These are phyloP conservation scores for Dryas iulia DNA, from an alignment of 1,140 invertebrate genomes.

Conservation along the genomic window DNA sequence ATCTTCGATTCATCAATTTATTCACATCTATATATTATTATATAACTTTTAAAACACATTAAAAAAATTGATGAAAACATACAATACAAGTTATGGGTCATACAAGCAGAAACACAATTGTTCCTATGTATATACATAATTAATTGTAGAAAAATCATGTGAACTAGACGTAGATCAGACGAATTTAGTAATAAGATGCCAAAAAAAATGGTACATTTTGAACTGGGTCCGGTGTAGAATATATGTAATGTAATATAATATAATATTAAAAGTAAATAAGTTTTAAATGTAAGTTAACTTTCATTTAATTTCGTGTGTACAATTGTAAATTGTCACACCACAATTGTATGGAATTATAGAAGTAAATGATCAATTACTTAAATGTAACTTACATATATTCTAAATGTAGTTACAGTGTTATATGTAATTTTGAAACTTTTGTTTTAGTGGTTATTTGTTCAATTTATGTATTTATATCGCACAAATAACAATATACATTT, in stretches of 20 bases:
- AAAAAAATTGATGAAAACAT: background rate
- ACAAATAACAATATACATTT: too few relatives aligned
- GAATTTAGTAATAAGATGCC: slow-evolving; percentile 68
- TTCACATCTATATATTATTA: too few relatives aligned
- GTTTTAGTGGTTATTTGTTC: background rate
- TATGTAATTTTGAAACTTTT: slow-evolving; percentile 13
- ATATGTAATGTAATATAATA: slow-evolving; percentile 16
- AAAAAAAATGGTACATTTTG: slow-evolving; percentile 50
- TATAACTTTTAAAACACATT: too few relatives aligned
- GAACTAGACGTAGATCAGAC: slow-evolving; percentile 39
- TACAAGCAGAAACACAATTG: slow-evolving; percentile 37
- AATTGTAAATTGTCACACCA: slow-evolving; percentile 43
- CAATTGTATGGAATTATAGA: slow-evolving; percentile 9
- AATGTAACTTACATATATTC: slow-evolving; percentile 40
- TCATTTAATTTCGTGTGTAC: slow-evolving; percentile 30
- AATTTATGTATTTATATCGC: background rate
- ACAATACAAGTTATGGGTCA: background rate
- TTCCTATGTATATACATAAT: slow-evolving; percentile 77
- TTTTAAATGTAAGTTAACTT: slow-evolving; percentile 21
- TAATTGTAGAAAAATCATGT: slow-evolving; percentile 38
- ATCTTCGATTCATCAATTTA: too few relatives aligned
- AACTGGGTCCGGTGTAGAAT: slow-evolving; percentile 11
- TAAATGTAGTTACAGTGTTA: slow-evolving; percentile 19
- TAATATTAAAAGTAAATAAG: slow-evolving; percentile 27
- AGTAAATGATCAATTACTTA: slow-evolving; percentile 33